Evolutionary conservation across 2,797 vertebrate genomes (phyloP).

Genomic region (Amblyraja radiata): DNA sequence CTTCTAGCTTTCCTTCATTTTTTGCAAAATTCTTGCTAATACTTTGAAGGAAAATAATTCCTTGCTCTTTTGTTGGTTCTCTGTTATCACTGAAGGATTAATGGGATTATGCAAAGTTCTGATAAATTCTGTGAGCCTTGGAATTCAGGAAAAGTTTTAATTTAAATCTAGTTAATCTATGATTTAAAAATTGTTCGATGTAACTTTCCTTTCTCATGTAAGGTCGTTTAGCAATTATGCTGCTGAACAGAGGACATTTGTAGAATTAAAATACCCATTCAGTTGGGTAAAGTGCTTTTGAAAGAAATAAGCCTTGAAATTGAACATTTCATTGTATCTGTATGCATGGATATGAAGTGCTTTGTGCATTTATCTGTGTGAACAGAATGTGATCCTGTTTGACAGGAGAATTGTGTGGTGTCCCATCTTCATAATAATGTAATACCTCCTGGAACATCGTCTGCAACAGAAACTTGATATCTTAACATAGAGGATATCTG

Average conservation of each 20-base stretch:
- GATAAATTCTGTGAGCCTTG: neutral
- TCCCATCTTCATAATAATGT: no score
- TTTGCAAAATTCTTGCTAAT: neutral
- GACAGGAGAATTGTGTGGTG: no score
- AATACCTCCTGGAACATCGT: no score
- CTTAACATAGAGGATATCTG: no score
- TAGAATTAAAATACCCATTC: neutral
- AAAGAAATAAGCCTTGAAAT: neutral
- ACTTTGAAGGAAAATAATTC: neutral
- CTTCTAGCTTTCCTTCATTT: neutral
- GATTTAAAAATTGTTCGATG: neutral
- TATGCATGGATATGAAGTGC: no score
- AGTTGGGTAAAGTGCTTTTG: neutral
- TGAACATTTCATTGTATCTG: neutral
- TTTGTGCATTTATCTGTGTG: no score
- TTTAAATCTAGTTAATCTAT: neutral
- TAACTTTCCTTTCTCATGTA: neutral
- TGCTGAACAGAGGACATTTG: neutral
- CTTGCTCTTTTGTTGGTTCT: neutral
- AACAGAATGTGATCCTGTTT: no score
- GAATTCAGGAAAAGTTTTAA: neutral
- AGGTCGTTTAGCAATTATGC: neutral
- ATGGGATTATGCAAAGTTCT: neutral
- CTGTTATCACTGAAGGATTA: neutral
- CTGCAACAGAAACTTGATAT: no score